Conservation (phyloP, 2,888 invertebrate species). For the Napeogenes sylphis region DNA sequence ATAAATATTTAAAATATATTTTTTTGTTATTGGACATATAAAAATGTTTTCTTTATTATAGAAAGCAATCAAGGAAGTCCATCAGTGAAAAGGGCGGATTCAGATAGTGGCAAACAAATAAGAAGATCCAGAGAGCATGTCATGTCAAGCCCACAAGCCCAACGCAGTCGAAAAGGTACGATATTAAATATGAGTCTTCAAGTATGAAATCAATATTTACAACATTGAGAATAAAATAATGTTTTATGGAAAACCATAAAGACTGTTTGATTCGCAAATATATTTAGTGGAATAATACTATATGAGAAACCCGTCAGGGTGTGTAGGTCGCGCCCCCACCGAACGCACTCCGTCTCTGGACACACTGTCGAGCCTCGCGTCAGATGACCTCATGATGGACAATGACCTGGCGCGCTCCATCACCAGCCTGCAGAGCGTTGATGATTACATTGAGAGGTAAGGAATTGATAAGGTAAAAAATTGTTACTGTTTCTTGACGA, state of each 20-base stretch:
- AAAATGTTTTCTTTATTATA: constrained; percentile 29
- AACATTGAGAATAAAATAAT: too few relatives aligned
- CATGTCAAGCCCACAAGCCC: constrained; percentile 63
- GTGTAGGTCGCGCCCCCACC: constrained; percentile 55
- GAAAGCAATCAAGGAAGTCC: constrained; percentile 68
- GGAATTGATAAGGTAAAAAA: background rate
- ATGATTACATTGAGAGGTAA: constrained; percentile 77
- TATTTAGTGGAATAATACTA: background rate
- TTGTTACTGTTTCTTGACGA: background rate
- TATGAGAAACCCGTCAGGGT: constrained; percentile 32
- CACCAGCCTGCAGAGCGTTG: constrained; percentile 76
- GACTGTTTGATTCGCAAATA: too few relatives aligned
- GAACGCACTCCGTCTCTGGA: constrained; percentile 85
- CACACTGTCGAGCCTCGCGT: constrained; percentile 91
- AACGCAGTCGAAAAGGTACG: constrained; percentile 68
- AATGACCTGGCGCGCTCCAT: constrained; percentile 83
- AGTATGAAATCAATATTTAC: too few relatives aligned
- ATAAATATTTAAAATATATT: too few relatives aligned
- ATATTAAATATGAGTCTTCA: background rate
- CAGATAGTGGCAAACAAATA: constrained; percentile 57
- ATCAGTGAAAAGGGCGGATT: constrained; percentile 58
- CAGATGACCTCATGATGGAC: constrained; percentile 92
- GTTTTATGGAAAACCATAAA: too few relatives aligned
- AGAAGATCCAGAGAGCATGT: constrained; percentile 66
- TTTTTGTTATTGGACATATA: too few relatives aligned